These are phyloP conservation scores for Pristionchus arcanus DNA, from an alignment of 2,888 invertebrate species.

Conservation along the genomic window DNA sequence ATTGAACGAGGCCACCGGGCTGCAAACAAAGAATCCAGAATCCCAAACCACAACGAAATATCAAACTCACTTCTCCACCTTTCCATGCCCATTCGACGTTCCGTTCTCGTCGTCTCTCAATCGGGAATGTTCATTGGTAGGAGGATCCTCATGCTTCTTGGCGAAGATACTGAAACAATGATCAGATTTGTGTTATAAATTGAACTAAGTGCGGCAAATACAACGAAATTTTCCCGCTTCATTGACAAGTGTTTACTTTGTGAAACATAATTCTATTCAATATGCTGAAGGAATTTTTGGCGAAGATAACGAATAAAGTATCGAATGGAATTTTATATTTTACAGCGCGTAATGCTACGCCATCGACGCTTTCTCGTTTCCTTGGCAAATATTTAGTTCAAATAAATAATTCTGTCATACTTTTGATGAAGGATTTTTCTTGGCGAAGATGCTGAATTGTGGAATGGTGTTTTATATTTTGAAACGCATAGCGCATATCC, in stretches of 20 bases:
- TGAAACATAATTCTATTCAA: background rate
- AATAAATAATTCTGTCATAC: background rate
- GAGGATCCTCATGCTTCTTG: conserved; percentile 6
- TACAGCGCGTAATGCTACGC: too few species aligned
- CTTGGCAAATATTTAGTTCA: background rate
- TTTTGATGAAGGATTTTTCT: background rate
- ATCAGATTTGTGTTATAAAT: too few species aligned
- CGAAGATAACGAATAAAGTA: too few species aligned
- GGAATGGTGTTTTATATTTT: too few species aligned
- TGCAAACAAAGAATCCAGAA: too few species aligned
- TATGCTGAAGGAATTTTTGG: background rate
- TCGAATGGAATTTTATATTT: too few species aligned
- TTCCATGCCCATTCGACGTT: background rate
- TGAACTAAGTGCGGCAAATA: too few species aligned
- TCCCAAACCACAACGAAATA: too few species aligned
- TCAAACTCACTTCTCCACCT: conserved; percentile 35
- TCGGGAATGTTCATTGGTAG: background rate
- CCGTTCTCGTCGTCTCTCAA: conserved; percentile 2
- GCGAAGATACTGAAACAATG: conserved; percentile 37
- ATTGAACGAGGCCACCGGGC: too few species aligned
- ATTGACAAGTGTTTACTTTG: background rate
- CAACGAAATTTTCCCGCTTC: too few species aligned
- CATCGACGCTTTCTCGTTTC: too few species aligned
- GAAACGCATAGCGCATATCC: too few species aligned
- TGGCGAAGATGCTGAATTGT: background rate